A percentile compares a stretch with the other conserved stretches of the same genome.
Conservation (phyloP, 1,140 invertebrate species). For the Platorchestia sp. region DNA sequence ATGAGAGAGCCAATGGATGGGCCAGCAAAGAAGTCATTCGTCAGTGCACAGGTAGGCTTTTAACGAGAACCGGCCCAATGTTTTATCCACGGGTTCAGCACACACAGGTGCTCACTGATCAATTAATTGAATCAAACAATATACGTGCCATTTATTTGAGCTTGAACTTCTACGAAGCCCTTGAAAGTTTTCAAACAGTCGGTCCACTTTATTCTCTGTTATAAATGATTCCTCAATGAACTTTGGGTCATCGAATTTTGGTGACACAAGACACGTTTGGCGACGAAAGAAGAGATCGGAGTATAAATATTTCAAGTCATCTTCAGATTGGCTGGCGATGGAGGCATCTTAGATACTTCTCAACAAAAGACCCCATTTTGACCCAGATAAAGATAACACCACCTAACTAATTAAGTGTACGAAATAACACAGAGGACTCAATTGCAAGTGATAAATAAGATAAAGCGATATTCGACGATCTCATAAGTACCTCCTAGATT, state of each 20-base stretch:
- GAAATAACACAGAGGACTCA: too few species aligned
- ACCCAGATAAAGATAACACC: too few species aligned
- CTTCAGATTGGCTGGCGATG: background rate
- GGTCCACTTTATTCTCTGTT: background rate
- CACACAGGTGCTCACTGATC: background rate
- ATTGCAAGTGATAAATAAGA: too few species aligned
- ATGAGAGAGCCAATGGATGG: conserved; percentile 19
- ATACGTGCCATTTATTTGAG: background rate
- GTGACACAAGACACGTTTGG: background rate
- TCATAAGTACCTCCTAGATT: too few species aligned
- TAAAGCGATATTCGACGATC: too few species aligned
- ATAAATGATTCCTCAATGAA: background rate
- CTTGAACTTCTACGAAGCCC: background rate
- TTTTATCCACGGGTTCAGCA: background rate
- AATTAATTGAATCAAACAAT: background rate
- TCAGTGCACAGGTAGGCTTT: background rate
- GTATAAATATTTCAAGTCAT: background rate
- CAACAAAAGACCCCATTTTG: too few species aligned
- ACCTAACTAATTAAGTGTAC: too few species aligned
- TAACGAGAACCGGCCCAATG: background rate
- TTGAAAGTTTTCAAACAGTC: background rate
- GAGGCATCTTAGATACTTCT: background rate
- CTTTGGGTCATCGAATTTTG: background rate
- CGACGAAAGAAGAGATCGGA: too few species aligned
- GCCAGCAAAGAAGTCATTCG: conserved; percentile 31